phyloP scores from a whole-genome alignment of 1,140 invertebrate species.

The Himalopsyche phryganea region DNA sequence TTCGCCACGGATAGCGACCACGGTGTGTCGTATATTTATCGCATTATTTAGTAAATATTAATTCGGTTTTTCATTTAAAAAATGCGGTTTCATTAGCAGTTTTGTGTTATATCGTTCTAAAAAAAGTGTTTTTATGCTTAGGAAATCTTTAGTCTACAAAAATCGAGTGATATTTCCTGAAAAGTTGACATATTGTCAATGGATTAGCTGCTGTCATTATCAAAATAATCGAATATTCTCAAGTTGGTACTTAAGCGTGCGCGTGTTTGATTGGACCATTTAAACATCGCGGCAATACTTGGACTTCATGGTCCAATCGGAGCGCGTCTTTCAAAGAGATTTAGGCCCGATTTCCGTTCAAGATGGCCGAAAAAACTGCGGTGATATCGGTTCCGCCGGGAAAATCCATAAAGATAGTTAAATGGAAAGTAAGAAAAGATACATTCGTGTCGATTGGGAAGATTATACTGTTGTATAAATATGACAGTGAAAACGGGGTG shows the following conservation, averaged over 20 bases:
- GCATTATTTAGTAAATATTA: too few species aligned
- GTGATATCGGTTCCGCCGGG: conserved; percentile 60
- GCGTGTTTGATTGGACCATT: conserved; percentile 7
- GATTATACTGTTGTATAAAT: conserved; percentile 21
- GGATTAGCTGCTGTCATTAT: conserved; percentile 12
- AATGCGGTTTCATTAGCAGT: too few species aligned
- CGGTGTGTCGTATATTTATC: too few species aligned
- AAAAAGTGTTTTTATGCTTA: too few species aligned
- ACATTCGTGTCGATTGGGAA: conserved; percentile 18
- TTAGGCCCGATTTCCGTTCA: conserved; percentile 48
- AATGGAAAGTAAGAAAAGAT: conserved; percentile 26
- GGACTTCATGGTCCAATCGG: conserved; percentile 13
- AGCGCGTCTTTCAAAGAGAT: conserved; percentile 7
- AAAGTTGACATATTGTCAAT: neutral
- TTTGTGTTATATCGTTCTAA: too few species aligned
- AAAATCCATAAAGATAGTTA: conserved; percentile 42
- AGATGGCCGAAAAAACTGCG: conserved; percentile 60
- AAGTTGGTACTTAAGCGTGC: conserved; percentile 6
- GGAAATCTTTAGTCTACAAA: too few species aligned
- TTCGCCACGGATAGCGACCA: too few species aligned
- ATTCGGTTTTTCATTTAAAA: too few species aligned
- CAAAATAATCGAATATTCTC: conserved; percentile 16
- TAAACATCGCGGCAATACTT: conserved; percentile 9
- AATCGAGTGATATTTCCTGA: conserved; percentile 1
- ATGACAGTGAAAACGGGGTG: conserved; percentile 16